phyloP scores from a whole-genome alignment of 2,888 invertebrate species.

The Anthophora plumipes region DNA sequence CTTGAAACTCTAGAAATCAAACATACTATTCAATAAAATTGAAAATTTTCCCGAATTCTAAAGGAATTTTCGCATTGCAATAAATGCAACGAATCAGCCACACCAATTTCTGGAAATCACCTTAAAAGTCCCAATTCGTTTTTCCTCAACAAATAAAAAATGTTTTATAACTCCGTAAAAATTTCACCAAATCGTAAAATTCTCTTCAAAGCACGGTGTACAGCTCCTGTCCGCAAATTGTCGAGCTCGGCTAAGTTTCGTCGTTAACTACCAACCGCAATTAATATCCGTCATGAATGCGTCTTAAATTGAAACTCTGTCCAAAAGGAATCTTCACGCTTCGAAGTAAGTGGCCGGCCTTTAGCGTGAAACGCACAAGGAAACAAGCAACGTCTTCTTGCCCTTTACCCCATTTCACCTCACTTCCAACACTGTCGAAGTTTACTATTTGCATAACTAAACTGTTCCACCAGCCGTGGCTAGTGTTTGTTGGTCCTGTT shows the following conservation, averaged over 20 bases:
- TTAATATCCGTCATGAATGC: constrained; percentile 55
- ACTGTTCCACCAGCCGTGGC: constrained; percentile 59
- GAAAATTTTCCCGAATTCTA: no score
- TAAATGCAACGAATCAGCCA: neutral
- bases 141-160: neutral
- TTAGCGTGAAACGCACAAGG: constrained; percentile 33
- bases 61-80: no score
- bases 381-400: constrained; percentile 58
- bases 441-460: constrained; percentile 73
- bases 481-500: constrained; percentile 63
- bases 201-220: neutral
- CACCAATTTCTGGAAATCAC: neutral
- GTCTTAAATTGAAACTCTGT: constrained; percentile 30
- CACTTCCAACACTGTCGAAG: constrained; percentile 39
- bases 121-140: neutral
- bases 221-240: neutral
- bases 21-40: no score
- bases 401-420: neutral
- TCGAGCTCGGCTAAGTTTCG: constrained; percentile 18
- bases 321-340: constrained; percentile 37
- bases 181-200: neutral
- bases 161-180: neutral
- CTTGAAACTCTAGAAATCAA: no score
- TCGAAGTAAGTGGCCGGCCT: constrained; percentile 18
- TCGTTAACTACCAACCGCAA: constrained; percentile 32